Evolutionary conservation across 2,888 invertebrate species (phyloP).

Genomic region (Strigamia crassipes): DNA sequence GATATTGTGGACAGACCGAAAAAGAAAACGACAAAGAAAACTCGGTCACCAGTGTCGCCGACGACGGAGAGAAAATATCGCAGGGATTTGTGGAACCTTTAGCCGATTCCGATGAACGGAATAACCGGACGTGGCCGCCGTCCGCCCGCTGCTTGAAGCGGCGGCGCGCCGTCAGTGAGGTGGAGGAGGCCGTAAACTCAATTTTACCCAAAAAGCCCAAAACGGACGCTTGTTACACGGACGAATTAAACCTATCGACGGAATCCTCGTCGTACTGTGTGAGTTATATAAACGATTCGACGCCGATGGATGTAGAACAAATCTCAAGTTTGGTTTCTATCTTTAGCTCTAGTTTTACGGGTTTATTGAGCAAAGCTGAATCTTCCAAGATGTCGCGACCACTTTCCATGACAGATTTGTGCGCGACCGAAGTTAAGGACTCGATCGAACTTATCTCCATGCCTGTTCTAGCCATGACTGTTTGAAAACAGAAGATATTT

Average conservation of each 20-base stretch:
- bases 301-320: slow-evolving; percentile 66
- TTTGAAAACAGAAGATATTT: slow-evolving; percentile 57
- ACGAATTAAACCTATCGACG: slow-evolving; percentile 41
- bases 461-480: slow-evolving; percentile 65
- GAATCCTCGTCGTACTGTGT: slow-evolving; percentile 7
- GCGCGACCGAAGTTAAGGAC: slow-evolving; percentile 65
- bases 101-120: slow-evolving; percentile 50
- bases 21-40: slow-evolving; percentile 42
- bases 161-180: slow-evolving; percentile 60
- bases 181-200: slow-evolving; percentile 64
- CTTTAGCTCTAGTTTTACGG: slow-evolving; percentile 63
- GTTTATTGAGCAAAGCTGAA: slow-evolving; percentile 51
- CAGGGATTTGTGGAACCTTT: slow-evolving; percentile 50
- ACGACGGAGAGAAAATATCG: slow-evolving; percentile 58
- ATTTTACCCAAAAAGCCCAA: slow-evolving; percentile 61
- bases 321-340: slow-evolving; percentile 67
- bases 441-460: slow-evolving; percentile 60
- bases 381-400: slow-evolving; percentile 58
- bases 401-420: slow-evolving; percentile 64
- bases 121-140: slow-evolving; percentile 49
- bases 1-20: background rate
- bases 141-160: slow-evolving; percentile 59
- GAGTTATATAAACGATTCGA: slow-evolving; percentile 53
- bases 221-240: slow-evolving; percentile 48
- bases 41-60: slow-evolving; percentile 58